Evolutionary conservation across 2,888 invertebrate species (phyloP).

Genomic region (Drosophila heteroneura): DNA sequence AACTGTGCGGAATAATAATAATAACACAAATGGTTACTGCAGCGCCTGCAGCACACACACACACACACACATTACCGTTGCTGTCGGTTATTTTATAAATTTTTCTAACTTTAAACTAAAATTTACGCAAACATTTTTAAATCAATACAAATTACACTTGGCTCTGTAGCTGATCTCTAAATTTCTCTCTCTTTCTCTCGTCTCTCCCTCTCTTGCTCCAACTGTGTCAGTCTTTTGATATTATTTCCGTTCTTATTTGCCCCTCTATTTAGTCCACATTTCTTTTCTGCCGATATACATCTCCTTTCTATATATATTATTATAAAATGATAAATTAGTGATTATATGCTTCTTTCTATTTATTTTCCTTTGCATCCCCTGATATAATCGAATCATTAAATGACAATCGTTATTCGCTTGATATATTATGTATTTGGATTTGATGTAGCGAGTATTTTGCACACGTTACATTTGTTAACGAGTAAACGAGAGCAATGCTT

Average conservation of each 20-base stretch:
- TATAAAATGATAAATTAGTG: neutral
- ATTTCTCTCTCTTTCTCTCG: neutral
- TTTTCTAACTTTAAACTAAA: slow-evolving; percentile 15
- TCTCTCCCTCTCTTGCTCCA: neutral
- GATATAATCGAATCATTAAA: neutral
- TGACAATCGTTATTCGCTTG: neutral
- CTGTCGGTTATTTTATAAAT: slow-evolving; percentile 26
- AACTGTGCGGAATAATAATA: slow-evolving; percentile 45
- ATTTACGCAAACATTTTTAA: slow-evolving; percentile 12
- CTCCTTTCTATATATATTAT: neutral
- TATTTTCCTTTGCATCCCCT: neutral
- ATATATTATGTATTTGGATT: neutral
- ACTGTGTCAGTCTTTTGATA: neutral
- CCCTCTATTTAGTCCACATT: neutral
- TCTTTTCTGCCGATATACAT: neutral
- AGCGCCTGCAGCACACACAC: slow-evolving; percentile 25
- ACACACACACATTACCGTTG: slow-evolving; percentile 8
- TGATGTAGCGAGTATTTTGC: slow-evolving; percentile 2
- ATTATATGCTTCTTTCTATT: neutral
- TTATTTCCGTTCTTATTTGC: neutral
- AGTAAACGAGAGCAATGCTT: neutral
- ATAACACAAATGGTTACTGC: slow-evolving; percentile 42
- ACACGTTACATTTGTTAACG: slow-evolving; percentile 14
- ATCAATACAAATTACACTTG: slow-evolving; percentile 1
- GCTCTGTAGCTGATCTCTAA: neutral